Evolutionary conservation across 2,113 vertebrate species (phyloP).

Genomic region (Aphyosemion australe): DNA sequence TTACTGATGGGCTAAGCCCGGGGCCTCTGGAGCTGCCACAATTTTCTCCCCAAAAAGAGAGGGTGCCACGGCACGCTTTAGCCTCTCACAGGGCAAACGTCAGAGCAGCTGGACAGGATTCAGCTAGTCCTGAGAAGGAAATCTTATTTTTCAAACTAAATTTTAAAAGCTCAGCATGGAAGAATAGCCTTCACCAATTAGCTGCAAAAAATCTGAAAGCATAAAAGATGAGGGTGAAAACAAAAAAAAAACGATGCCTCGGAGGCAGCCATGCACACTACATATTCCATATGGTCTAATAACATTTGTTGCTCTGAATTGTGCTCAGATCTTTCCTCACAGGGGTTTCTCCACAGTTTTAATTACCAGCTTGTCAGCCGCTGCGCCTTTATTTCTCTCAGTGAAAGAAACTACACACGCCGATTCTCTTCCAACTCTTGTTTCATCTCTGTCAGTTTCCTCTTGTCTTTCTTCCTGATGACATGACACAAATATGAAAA

Average conservation of each 20-base stretch:
- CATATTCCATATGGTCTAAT: constrained; percentile 32
- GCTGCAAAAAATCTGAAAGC: constrained; percentile 33
- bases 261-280: constrained; percentile 20
- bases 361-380: constrained; percentile 49
- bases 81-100: constrained; percentile 28
- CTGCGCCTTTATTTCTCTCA: constrained; percentile 34
- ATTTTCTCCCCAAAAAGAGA: constrained; percentile 30
- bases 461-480: constrained; percentile 47
- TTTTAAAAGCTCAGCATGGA: constrained; percentile 3
- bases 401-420: constrained; percentile 24
- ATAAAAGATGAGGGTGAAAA: constrained; percentile 19
- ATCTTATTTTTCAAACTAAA: constrained; percentile 3
- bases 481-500: constrained; percentile 27
- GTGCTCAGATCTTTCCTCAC: constrained; percentile 32
- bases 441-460: constrained; percentile 32
- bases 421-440: constrained; percentile 26
- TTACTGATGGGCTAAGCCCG: constrained; percentile 64
- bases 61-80: constrained; percentile 28
- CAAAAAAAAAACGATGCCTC: constrained; percentile 18
- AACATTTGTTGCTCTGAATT: constrained; percentile 31
- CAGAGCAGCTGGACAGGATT: constrained; percentile 14
- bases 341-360: constrained; percentile 55
- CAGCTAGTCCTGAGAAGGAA: constrained; percentile 10
- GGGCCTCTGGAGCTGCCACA: constrained; percentile 52
- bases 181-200: constrained; percentile 6